These are phyloP conservation scores for Arothron firmamentum DNA, from an alignment of 2,113 vertebrate genomes.

Conservation along the genomic window DNA sequence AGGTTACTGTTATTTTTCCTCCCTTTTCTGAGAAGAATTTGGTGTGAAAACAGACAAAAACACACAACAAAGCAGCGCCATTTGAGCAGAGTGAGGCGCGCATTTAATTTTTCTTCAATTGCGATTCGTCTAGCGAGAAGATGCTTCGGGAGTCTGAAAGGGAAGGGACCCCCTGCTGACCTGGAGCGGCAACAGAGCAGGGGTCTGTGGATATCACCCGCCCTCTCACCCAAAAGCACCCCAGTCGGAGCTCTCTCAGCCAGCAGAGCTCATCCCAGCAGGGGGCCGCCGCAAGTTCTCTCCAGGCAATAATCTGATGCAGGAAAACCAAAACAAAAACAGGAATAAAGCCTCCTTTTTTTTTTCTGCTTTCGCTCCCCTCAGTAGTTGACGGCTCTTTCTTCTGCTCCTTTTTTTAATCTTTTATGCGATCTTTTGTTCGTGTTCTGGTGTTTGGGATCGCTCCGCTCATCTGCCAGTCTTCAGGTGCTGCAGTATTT, in stretches of 20 bases:
- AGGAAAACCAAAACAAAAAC: conserved; percentile 57
- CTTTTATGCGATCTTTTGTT: conserved; percentile 15
- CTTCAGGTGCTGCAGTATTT: neutral
- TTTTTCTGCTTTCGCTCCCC: conserved; percentile 29
- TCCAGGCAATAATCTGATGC: conserved; percentile 52
- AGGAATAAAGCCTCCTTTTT: conserved; percentile 59
- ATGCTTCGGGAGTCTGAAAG: conserved; percentile 22
- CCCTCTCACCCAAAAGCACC: conserved; percentile 45
- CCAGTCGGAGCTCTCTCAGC: conserved; percentile 22
- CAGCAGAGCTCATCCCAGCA: conserved; percentile 53
- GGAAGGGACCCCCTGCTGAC: conserved; percentile 44
- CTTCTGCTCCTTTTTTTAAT: conserved; percentile 7
- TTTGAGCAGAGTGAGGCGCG: conserved; percentile 17
- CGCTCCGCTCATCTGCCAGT: neutral
- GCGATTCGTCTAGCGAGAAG: conserved; percentile 53
- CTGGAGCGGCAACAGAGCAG: conserved; percentile 64
- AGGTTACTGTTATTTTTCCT: neutral
- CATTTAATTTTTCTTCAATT: conserved; percentile 43
- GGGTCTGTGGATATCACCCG: conserved; percentile 56
- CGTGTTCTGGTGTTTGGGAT: neutral
- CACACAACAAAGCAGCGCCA: neutral
- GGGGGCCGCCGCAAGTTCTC: conserved; percentile 54
- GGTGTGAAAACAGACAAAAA: neutral
- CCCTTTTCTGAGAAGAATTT: neutral
- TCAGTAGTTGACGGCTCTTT: neutral